phyloP scores from a whole-genome alignment of 2,113 vertebrate species.

The Heptranchias perlo region DNA sequence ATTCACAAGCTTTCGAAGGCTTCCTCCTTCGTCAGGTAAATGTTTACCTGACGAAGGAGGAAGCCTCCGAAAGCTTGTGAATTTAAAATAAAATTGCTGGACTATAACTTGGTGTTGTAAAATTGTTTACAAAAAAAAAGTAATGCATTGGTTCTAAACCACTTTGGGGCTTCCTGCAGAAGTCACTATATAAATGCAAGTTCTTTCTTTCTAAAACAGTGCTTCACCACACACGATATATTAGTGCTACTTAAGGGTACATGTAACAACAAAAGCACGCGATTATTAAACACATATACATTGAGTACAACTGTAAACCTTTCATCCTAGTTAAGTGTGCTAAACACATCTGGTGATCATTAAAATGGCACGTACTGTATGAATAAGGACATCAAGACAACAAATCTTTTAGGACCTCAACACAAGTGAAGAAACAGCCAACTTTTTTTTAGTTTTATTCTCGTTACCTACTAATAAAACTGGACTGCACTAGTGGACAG shows the following conservation, averaged over 20 bases:
- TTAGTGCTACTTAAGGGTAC: neutral
- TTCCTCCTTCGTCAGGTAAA: too few species aligned
- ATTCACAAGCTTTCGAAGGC: too few species aligned
- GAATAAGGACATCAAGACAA: neutral
- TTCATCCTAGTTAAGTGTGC: neutral
- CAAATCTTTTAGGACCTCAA: neutral
- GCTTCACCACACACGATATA: neutral
- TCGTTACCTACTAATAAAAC: neutral
- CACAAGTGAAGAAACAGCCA: neutral
- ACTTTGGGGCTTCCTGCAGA: too few species aligned
- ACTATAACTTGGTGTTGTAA: too few species aligned
- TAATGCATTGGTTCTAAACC: too few species aligned
- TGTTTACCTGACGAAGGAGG: too few species aligned
- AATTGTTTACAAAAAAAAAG: too few species aligned
- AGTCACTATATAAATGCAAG: neutral
- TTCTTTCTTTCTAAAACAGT: neutral
- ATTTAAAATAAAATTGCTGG: too few species aligned
- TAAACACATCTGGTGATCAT: neutral
- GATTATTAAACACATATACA: neutral
- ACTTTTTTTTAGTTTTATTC: neutral
- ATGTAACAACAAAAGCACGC: neutral
- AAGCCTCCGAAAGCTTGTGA: too few species aligned
- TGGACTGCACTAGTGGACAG: neutral
- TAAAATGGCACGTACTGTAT: neutral
- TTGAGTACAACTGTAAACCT: neutral